Conservation (phyloP, 2,113 vertebrate genomes). For the Apaloderma vittatum region DNA sequence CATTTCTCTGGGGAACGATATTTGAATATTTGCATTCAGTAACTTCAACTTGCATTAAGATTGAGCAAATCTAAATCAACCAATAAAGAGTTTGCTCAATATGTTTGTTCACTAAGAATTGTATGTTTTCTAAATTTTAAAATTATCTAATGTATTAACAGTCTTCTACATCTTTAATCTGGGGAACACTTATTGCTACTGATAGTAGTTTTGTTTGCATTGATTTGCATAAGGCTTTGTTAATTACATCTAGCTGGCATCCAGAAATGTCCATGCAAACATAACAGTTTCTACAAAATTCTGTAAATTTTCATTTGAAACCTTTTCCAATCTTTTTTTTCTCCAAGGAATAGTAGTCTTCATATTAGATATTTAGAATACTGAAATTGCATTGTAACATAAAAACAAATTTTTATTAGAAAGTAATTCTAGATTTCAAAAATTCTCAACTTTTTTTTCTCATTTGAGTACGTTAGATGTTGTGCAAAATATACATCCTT, state of each 20-base stretch:
- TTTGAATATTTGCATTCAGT: not conserved
- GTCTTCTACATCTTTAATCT: not conserved
- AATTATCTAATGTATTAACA: not conserved
- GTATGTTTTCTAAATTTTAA: not conserved
- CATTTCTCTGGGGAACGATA: not conserved
- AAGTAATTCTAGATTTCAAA: not conserved
- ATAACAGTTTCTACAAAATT: not conserved
- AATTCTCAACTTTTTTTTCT: not conserved
- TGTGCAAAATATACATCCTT: not conserved
- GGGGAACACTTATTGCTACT: not conserved
- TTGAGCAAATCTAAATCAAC: not conserved
- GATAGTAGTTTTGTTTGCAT: not conserved
- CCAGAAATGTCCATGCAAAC: not conserved
- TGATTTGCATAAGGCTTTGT: not conserved
- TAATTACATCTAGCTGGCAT: not conserved
- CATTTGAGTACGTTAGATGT: not conserved
- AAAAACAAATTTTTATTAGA: not conserved
- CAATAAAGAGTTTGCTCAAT: not conserved
- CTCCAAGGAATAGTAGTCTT: not conserved
- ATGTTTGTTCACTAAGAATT: not conserved
- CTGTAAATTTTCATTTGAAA: not conserved
- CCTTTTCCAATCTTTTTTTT: not conserved
- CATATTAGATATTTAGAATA: not conserved
- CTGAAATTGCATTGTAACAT: not conserved
- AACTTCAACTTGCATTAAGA: not conserved